Conservation (phyloP, 2,888 invertebrate species). For the Matsumyia berberina region DNA sequence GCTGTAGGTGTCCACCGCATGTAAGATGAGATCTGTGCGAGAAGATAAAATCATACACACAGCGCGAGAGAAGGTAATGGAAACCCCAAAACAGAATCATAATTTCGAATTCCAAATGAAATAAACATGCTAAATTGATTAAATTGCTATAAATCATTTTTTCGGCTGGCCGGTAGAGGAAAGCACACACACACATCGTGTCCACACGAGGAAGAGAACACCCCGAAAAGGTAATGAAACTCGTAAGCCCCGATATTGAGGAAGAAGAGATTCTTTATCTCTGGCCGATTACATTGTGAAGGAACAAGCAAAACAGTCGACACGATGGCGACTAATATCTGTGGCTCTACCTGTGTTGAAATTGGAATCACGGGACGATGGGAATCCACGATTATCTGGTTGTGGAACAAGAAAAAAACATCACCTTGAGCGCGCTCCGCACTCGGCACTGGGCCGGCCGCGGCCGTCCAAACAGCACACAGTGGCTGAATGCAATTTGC, state of each 20-base stretch:
- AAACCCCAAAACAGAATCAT: constrained; percentile 70
- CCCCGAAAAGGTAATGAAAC: constrained; percentile 31
- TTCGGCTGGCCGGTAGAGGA: constrained; percentile 42
- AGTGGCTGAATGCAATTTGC: constrained; percentile 73
- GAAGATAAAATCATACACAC: constrained; percentile 65
- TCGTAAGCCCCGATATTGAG: constrained; percentile 53
- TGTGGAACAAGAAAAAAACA: constrained; percentile 57
- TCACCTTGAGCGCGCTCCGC: constrained; percentile 47
- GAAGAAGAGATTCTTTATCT: constrained; percentile 73
- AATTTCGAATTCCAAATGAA: constrained; percentile 71
- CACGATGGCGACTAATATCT: constrained; percentile 65
- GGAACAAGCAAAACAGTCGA: constrained; percentile 69
- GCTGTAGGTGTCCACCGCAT: constrained; percentile 61
- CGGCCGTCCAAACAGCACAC: constrained; percentile 49
- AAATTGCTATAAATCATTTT: constrained; percentile 83
- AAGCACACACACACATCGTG: constrained; percentile 3
- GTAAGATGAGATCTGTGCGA: constrained; percentile 71
- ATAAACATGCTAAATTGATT: constrained; percentile 83
- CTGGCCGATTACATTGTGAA: constrained; percentile 62
- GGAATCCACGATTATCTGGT: constrained; percentile 51
- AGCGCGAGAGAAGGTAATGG: constrained; percentile 58
- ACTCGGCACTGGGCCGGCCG: too few relatives aligned
- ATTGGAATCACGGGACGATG: constrained; percentile 50
- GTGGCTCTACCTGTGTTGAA: constrained; percentile 52
- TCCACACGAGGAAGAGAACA: constrained; percentile 23